Base-by-base conservation (phyloP, 2,797 vertebrate genomes). In the Astyanax mexicanus region DNA sequence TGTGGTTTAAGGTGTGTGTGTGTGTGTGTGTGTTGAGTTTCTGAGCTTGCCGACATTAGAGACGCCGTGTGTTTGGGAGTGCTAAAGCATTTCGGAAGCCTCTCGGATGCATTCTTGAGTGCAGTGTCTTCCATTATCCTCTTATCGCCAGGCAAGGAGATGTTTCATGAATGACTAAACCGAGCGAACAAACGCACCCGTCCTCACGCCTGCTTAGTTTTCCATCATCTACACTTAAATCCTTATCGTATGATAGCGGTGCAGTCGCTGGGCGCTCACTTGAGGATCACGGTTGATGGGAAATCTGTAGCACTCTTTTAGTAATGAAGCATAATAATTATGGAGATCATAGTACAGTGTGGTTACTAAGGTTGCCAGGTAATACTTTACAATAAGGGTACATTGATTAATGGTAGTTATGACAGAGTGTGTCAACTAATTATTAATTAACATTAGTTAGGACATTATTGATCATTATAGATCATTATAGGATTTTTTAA, bases 91-190 rank as follows among this genome's bases (percentile, higher is more conserved):
- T 12, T 49, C 4, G 6, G 49, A 51, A 51, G 4, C 6, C 37
- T 71, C n/a, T 64, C 38, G 60, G 45, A 58, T 3, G 25, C 40
- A 3, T 73, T 52, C 21, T 8, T 51, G 4, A 27, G 13, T 44
- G 25, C 6, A 32, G 10, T 32, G 8, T n/a, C 23, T 38, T 75
- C 15, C 15, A 61, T 75, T 69, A 27, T 69, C 61, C 61, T 42
- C 49, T 72, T 55, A 72, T 57, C 70, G 72, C 52, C 61, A 68
- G 35, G 67, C 44, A n/a, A 19, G 66, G 32, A 49, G 65, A 58
- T 42, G 45, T 27, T 52, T 69, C 25, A 62, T 62, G 74, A 29
- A 69, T 62, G 57, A 54, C 23, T 44, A 64, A 77, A 32, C n/a
- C 42, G 6, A 27, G 69, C 32, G n/a, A 68, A 69, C 23, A 52